Conservation (phyloP, 2,113 vertebrate species). For the Hippocampus abdominalis region DNA sequence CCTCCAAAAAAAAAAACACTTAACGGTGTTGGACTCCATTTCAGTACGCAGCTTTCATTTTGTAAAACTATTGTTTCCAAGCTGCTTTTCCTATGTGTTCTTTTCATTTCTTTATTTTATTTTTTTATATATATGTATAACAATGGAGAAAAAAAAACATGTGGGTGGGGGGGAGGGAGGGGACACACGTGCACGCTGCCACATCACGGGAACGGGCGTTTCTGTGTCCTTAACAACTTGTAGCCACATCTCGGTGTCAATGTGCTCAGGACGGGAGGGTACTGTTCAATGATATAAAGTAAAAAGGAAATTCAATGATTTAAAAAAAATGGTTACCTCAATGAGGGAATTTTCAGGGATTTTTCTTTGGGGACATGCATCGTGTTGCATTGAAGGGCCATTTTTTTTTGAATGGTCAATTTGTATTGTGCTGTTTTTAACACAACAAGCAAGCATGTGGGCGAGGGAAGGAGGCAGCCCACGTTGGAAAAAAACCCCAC, state of each 20-base stretch:
- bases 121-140: slow-evolving; percentile 60
- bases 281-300: slow-evolving; percentile 31
- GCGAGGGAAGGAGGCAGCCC: background rate
- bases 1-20: slow-evolving; percentile 8
- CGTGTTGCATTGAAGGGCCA: slow-evolving; percentile 74
- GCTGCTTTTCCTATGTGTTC: slow-evolving; percentile 68
- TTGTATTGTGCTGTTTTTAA: slow-evolving; percentile 83
- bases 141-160: background rate
- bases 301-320: slow-evolving; percentile 61
- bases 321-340: slow-evolving; percentile 84
- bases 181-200: slow-evolving; percentile 60
- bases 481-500: slow-evolving; percentile 78
- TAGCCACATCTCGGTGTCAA: slow-evolving; percentile 68
- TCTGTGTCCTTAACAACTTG: slow-evolving; percentile 70
- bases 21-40: slow-evolving; percentile 56
- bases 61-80: slow-evolving; percentile 58
- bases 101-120: background rate
- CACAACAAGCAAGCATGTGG: slow-evolving; percentile 81
- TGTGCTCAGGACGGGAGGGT: slow-evolving; percentile 36
- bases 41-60: slow-evolving; percentile 62
- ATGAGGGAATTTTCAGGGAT: slow-evolving; percentile 94
- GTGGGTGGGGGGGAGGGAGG: no score
- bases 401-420: slow-evolving; percentile 81
- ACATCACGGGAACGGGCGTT: slow-evolving; percentile 66
- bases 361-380: slow-evolving; percentile 82